Evolutionary conservation across 2,113 vertebrate genomes (phyloP), one percentile per base, ranked within the genome.

Genomic region (Octodon degus): DNA sequence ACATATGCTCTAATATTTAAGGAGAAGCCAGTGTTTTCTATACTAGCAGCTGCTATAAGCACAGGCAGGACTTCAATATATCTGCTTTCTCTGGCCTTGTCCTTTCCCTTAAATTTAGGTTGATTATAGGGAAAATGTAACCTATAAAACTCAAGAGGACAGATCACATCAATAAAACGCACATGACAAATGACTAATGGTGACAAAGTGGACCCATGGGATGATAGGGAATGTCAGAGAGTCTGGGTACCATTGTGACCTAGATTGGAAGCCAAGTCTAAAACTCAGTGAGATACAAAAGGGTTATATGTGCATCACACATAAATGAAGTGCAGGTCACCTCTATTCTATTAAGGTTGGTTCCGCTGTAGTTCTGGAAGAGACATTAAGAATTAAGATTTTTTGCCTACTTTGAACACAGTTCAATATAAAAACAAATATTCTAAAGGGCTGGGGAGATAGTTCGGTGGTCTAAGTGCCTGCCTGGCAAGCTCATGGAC

Each of bases 71-170:
- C 37, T 70, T 95, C 24, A 83, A 10, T 70, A 94, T 2, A 68
- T 74, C 43, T 86, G 8, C 43, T 91, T 60, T 89, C 90, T 90
- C 77, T 82, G 60, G 14, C 50, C 89, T 93, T 93, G 67, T 96
- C 79, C 32, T 97, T 96, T 94, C 30, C 84, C 20, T 77, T 88
- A 95, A 90, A 95, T 94, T 97, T 96, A 93, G 93, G 76, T 94
- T 79, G 65, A 83, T 95, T 86, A 53, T 91, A 91, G 72, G 77
- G 95, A 96, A 95, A 96, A 58, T 94, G 58, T 93, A 95, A 92
- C 90, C 84, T 90, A 50, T 82, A 79, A 93, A 90, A 58, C 86
- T 79, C 70, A 87, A 88, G 72, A 93, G 85, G 77, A 92, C 70
- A 95, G 77, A 88, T 68, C 81, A 76, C 55, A 68, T 95, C 90